Base-by-base conservation (phyloP, 2,888 invertebrate species). In the Pyrrhosoma nymphula region DNA sequence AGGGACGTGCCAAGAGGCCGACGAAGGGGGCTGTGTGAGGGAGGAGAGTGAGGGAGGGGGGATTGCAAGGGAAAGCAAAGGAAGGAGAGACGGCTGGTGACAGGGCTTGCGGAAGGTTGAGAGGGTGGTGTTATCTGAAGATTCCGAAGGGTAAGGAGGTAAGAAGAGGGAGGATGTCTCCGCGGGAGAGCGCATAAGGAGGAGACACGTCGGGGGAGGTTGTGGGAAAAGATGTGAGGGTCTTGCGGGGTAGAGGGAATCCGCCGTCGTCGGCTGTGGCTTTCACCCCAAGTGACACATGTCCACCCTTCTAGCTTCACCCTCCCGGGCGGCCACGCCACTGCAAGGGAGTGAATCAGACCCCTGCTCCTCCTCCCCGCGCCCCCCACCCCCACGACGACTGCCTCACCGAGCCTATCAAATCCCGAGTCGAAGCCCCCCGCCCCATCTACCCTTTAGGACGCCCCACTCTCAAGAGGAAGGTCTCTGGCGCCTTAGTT, bases 201-300 rank as follows among this genome's bases (percentile, higher is more conserved):
- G 60, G 60, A 23, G 23, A 47, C 47, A 47, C 2, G 47, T 47
- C 47, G 47, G 47, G 47, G 47, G 47, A 4, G 47, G 47, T 47
- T 47, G 47, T 4, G 4, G 47, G 47, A 47, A 47, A 47, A 47
- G 47, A 47, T 47, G 47, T 2, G 47, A n/a, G n/a, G 20, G 18
- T 8, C 23, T 18, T 63, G 63, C 18, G 69, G 69, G 69, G 69
- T 4, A 12, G 26, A n/a, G 69, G 26, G 69, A 26, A 69, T 69
- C 26, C 69, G 0, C 23, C n/a, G 69, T 20, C n/a, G 69, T 8
- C 26, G 69, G 69, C 69, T 47, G 47, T 47, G 26, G 69, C 23
- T 26, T 69, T 26, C 69, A 69, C 69, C 69, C 69, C 69, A 69
- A 69, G 69, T 69, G 69, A 69, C 69, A 69, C 69, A 69, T 69